Percentiles rank a stretch among this genome's conserved stretches.
Conservation (phyloP, 2,797 vertebrate genomes). For the Lepidocolaptes lacrymiger region DNA sequence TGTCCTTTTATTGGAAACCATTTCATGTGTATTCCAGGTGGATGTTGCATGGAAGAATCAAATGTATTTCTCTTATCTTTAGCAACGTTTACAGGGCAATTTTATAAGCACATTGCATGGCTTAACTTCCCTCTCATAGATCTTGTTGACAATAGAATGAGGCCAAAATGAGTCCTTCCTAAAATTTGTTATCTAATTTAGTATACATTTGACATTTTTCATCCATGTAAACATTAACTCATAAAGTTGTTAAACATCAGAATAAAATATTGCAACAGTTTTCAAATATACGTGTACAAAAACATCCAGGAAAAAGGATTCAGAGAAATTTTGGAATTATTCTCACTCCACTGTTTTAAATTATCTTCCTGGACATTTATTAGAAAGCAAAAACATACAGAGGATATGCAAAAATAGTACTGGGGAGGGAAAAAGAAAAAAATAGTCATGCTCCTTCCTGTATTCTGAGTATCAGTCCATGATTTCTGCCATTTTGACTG, state of each 20-base stretch:
- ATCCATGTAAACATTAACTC: neutral
- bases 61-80: neutral
- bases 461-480: neutral
- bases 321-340: neutral
- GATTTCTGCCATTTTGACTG: neutral
- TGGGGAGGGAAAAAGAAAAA: no score
- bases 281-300: neutral
- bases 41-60: neutral
- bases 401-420: neutral
- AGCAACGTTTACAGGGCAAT: neutral
- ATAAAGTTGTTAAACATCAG: neutral
- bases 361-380: neutral
- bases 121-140: neutral
- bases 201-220: neutral
- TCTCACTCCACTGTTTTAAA: neutral
- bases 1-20: neutral
- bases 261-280: neutral
- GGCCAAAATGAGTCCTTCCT: neutral
- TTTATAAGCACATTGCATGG: neutral
- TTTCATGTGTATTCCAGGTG: neutral
- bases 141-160: neutral
- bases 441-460: neutral
- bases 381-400: neutral
- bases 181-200: neutral
- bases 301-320: neutral